Evolutionary conservation across 2,888 invertebrate species (phyloP).

Genomic region (Drosophila mercatorum): DNA sequence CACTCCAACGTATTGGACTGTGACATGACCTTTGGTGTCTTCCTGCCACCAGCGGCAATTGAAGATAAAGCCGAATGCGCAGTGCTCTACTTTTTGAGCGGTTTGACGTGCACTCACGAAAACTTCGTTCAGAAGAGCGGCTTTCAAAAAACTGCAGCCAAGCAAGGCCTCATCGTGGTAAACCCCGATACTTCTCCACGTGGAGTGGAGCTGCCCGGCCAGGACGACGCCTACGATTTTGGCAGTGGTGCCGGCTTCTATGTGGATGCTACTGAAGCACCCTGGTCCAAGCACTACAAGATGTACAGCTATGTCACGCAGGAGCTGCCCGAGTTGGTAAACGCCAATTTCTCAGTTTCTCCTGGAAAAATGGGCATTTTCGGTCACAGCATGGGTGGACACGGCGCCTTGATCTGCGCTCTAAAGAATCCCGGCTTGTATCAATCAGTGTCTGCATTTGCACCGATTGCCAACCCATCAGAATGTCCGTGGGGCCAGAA

Average conservation of each 20-base stretch:
- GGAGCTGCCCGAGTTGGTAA: slow-evolving; percentile 91
- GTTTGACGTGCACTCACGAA: slow-evolving; percentile 96
- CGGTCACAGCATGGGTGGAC: slow-evolving; percentile 99
- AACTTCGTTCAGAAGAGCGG: slow-evolving; percentile 98
- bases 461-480: slow-evolving; percentile 96
- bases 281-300: slow-evolving; percentile 96
- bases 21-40: slow-evolving; percentile 96
- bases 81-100: slow-evolving; percentile 95
- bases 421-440: slow-evolving; percentile 96
- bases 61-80: slow-evolving; percentile 87
- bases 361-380: slow-evolving; percentile 89
- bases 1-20: slow-evolving; percentile 89
- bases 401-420: slow-evolving; percentile 96
- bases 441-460: slow-evolving; percentile 95
- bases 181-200: slow-evolving; percentile 98
- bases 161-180: slow-evolving; percentile 94
- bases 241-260: slow-evolving; percentile 98
- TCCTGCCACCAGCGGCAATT: slow-evolving; percentile 90
- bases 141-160: slow-evolving; percentile 95
- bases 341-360: slow-evolving; percentile 89
- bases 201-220: slow-evolving; percentile 94
- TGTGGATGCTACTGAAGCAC: slow-evolving; percentile 94
- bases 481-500: slow-evolving; percentile 95
- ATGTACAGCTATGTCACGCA: slow-evolving; percentile 98
- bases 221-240: slow-evolving; percentile 97